These are phyloP conservation scores for Karalla daura DNA, from an alignment of 2,797 vertebrate species.

Conservation along the genomic window DNA sequence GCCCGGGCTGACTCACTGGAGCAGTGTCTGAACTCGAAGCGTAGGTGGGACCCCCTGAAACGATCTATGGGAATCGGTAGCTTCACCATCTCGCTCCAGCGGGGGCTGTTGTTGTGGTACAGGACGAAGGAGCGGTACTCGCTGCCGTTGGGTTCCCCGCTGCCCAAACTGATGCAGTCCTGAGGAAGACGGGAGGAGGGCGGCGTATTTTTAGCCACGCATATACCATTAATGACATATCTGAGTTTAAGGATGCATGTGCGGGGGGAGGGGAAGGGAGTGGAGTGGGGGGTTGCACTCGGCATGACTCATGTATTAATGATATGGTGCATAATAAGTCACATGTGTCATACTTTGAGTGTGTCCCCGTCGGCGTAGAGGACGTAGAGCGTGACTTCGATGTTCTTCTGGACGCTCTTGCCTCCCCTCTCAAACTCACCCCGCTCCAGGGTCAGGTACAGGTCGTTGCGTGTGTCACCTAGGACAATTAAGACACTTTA, in stretches of 20 bases:
- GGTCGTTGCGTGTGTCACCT: conserved; percentile 97
- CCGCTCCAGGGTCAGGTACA: conserved; percentile 95
- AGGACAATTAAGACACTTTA: conserved; percentile 24
- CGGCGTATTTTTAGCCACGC: background rate
- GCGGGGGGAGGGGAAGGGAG: no score
- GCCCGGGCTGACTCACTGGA: conserved; percentile 90
- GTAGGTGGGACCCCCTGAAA: conserved; percentile 97
- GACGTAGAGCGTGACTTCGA: conserved; percentile 97
- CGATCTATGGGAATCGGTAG: conserved; percentile 97
- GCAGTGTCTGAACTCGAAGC: conserved; percentile 99
- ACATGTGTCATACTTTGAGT: conserved; percentile 88
- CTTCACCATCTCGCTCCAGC: conserved; percentile 98
- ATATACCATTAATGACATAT: background rate
- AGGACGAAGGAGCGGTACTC: conserved; percentile 98
- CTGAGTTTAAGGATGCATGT: background rate
- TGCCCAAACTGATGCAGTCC: conserved; percentile 98
- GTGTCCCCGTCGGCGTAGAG: conserved; percentile 97
- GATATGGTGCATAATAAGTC: conserved; percentile 13
- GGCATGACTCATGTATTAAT: conserved; percentile 24
- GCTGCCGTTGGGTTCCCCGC: conserved; percentile 91
- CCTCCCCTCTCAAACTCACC: conserved; percentile 98
- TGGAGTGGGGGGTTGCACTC: conserved; percentile 19
- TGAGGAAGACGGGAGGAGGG: conserved; percentile 59
- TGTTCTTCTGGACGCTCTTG: conserved; percentile 99
- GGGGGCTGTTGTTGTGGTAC: conserved; percentile 98